A percentile compares a stretch with the other conserved stretches of the same genome.
Evolutionary conservation across 2,113 vertebrate genomes (phyloP).

Genomic region (Takifugu flavidus): DNA sequence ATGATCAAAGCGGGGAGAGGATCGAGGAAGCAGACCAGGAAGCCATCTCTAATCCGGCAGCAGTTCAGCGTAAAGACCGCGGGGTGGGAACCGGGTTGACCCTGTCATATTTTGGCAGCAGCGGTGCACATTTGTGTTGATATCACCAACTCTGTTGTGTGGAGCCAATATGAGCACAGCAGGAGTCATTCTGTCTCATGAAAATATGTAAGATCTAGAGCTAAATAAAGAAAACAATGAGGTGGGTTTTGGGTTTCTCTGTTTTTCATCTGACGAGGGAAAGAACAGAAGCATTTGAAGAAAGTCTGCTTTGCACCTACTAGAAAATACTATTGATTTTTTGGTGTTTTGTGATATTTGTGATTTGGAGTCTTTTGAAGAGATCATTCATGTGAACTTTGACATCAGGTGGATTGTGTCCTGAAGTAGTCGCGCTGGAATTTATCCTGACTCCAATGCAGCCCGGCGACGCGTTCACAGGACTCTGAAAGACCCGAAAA

Average conservation of each 20-base stretch:
- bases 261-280: not conserved
- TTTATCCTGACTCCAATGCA: not conserved
- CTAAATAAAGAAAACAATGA: constrained; percentile 10
- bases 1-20: constrained; percentile 32
- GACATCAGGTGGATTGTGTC: constrained; percentile 12
- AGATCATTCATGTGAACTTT: constrained; percentile 4
- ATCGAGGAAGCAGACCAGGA: constrained; percentile 17
- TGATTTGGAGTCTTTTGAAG: constrained; percentile 39
- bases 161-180: constrained; percentile 21
- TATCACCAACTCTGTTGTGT: constrained; percentile 37
- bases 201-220: constrained; percentile 13
- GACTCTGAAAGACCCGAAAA: constrained; percentile 21
- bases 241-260: too few relatives aligned
- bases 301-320: constrained; percentile 41
- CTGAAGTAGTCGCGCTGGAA: not conserved
- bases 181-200: constrained; percentile 28
- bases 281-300: not conserved
- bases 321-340: constrained; percentile 44
- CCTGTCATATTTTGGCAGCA: constrained; percentile 39
- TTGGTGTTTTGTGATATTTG: constrained; percentile 59
- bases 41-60: constrained; percentile 22
- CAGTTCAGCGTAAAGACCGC: constrained; percentile 9
- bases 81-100: too few relatives aligned
- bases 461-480: constrained; percentile 42
- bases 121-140: constrained; percentile 44